These are phyloP conservation scores for Lepilemur septentrionalis DNA, from an alignment of 2,797 vertebrate species.

Conservation along the genomic window DNA sequence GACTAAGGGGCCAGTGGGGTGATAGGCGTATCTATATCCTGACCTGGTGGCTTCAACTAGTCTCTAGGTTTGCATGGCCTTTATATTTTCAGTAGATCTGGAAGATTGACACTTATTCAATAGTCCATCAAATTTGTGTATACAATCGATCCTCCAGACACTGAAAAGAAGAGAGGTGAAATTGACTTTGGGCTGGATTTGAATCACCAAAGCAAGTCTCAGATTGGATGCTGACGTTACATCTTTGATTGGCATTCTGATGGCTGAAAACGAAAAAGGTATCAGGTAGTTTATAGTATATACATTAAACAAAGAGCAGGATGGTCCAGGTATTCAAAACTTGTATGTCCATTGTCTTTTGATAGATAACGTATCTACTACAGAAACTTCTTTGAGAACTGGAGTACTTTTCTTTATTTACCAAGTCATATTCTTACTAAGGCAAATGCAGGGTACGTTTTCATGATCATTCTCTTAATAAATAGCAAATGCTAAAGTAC, in stretches of 20 bases:
- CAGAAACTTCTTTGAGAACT: neutral
- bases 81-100: neutral
- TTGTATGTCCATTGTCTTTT: neutral
- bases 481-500: neutral
- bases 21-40: fast-evolving
- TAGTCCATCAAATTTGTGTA: neutral
- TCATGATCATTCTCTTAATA: neutral
- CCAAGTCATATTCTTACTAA: neutral
- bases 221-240: neutral
- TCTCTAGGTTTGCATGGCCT: neutral
- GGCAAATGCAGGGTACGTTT: neutral
- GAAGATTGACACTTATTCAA: neutral
- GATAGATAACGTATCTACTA: neutral
- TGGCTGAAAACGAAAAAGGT: neutral
- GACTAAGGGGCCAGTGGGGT: neutral
- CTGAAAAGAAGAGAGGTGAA: neutral
- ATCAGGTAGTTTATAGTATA: neutral
- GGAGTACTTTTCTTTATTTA: neutral
- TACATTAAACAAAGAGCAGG: neutral
- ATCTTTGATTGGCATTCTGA: neutral
- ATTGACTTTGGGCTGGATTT: neutral
- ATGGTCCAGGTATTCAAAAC: neutral
- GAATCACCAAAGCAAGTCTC: neutral
- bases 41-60: neutral
- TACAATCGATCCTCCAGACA: neutral